Conservation (phyloP, 2,888 invertebrate species). For the Lasioglossum calceatum region DNA sequence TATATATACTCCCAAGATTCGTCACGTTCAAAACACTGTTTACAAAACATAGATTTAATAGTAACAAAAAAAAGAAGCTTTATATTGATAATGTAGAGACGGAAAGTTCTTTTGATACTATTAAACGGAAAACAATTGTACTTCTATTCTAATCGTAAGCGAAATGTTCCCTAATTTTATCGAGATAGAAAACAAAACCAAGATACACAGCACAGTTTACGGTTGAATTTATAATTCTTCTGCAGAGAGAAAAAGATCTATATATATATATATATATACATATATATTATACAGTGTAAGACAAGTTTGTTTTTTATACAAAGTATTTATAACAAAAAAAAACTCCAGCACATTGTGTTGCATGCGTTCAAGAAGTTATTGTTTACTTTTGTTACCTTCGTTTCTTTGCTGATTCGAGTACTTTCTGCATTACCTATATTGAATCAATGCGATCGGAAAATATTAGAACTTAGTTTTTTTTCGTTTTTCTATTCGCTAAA, state of each 20-base stretch:
- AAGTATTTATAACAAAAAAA: slow-evolving; percentile 4
- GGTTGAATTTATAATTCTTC: slow-evolving; percentile 14
- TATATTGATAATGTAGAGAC: slow-evolving; percentile 65
- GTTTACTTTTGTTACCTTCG: slow-evolving; percentile 23
- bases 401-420: slow-evolving; percentile 11
- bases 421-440: slow-evolving; percentile 1
- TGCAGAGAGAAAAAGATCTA: background rate
- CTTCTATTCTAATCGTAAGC: slow-evolving; percentile 57
- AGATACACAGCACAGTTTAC: slow-evolving; percentile 11
- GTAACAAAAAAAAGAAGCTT: slow-evolving; percentile 59
- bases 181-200: slow-evolving; percentile 24
- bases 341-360: slow-evolving; percentile 25
- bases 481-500: slow-evolving; percentile 2
- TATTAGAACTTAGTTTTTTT: background rate
- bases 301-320: slow-evolving; percentile 16
- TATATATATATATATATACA: background rate
- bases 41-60: slow-evolving; percentile 64
- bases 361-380: slow-evolving; percentile 10
- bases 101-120: slow-evolving; percentile 58
- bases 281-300: background rate
- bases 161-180: slow-evolving; percentile 59
- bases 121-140: slow-evolving; percentile 45
- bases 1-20: slow-evolving; percentile 67
- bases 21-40: slow-evolving; percentile 74
- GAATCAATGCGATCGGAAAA: slow-evolving; percentile 4